These are phyloP conservation scores for Remorina albescens DNA, from an alignment of 2,797 vertebrate genomes.

Conservation along the genomic window DNA sequence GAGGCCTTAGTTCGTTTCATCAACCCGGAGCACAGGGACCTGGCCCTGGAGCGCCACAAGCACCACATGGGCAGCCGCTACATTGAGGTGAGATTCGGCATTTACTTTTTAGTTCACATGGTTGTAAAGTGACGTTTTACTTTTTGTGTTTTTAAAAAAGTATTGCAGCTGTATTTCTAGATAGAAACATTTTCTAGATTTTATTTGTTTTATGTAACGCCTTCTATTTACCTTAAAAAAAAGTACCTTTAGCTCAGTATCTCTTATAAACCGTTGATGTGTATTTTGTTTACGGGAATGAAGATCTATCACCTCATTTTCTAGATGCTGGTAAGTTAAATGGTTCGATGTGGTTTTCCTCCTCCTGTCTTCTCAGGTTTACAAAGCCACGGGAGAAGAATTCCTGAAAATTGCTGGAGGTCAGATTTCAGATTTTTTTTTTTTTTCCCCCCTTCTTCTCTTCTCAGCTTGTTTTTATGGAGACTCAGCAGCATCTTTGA, in stretches of 20 bases:
- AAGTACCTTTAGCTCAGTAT: not conserved
- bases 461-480: constrained; percentile 32
- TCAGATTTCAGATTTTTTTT: constrained; percentile 80
- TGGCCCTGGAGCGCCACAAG: constrained; percentile 95
- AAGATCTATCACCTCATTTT: not conserved
- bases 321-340: not conserved
- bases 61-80: constrained; percentile 98
- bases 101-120: not conserved
- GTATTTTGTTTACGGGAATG: not conserved
- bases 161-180: not conserved
- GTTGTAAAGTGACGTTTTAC: not conserved
- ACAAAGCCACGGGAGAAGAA: constrained; percentile 97
- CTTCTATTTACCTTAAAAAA: not conserved
- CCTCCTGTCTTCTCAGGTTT: constrained; percentile 86
- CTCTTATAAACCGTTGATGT: not conserved
- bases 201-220: no score
- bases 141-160: not conserved
- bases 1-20: constrained; percentile 96
- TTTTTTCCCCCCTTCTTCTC: not conserved
- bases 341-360: constrained; percentile 14
- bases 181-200: no score
- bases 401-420: constrained; percentile 98
- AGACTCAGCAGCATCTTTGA: constrained; percentile 39
- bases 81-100: constrained; percentile 88
- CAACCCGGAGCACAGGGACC: constrained; percentile 92